phyloP scores from a whole-genome alignment of 2,113 vertebrate species.

The Acanthochromis polyacanthus region DNA sequence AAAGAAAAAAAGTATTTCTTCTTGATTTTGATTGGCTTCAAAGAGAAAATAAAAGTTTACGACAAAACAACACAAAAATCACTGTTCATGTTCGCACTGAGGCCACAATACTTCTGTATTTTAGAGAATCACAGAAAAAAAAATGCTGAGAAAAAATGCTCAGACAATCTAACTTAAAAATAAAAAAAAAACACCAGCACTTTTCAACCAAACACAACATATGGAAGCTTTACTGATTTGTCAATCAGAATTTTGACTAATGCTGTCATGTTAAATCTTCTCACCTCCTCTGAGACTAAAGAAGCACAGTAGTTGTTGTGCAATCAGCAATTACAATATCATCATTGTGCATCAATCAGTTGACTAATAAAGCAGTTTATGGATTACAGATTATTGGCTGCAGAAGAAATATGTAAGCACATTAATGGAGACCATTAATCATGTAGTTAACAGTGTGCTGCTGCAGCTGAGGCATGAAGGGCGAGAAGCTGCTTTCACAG shows the following conservation, averaged over 20 bases:
- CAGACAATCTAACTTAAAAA: no score
- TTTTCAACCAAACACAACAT: no score
- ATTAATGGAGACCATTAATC: slow-evolving; percentile 82
- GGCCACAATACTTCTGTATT: no score
- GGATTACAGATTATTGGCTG: slow-evolving; percentile 65
- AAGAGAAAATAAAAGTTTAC: no score
- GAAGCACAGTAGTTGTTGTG: slow-evolving; percentile 64
- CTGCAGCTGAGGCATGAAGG: slow-evolving; percentile 49
- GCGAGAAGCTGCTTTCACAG: slow-evolving; percentile 59
- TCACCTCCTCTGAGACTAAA: slow-evolving; percentile 69
- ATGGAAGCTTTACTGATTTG: no score
- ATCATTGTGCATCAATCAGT: slow-evolving; percentile 52
- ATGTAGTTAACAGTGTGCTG: slow-evolving; percentile 59
- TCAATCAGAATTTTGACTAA: no score
- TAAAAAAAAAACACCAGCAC: neutral
- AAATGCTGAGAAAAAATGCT: no score
- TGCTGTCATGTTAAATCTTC: neutral
- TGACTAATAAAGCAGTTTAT: slow-evolving; percentile 56
- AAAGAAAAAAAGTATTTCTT: no score
- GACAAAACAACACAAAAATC: no score
- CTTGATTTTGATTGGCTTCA: no score
- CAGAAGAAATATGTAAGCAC: slow-evolving; percentile 67
- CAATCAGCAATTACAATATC: slow-evolving; percentile 49
- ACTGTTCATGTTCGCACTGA: no score
- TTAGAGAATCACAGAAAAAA: no score